Evolutionary conservation across 2,113 vertebrate species (phyloP).

Genomic region (Empidonax alnorum): DNA sequence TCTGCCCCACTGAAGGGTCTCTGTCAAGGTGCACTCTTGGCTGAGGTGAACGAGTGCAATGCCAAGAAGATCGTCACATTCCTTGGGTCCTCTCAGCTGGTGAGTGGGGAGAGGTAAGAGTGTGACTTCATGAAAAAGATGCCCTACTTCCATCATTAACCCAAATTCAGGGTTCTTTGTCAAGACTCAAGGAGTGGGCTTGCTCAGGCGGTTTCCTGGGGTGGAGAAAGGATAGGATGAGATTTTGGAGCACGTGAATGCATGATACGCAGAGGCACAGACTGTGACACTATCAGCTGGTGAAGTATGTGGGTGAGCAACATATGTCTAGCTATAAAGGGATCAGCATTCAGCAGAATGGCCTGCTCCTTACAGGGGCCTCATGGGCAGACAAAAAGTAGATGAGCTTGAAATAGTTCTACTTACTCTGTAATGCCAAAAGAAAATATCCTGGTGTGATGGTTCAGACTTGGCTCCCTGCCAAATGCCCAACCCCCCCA

Average conservation of each 20-base stretch:
- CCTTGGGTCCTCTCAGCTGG: neutral
- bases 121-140: neutral
- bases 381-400: neutral
- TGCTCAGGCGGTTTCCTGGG: neutral
- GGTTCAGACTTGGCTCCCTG: no score
- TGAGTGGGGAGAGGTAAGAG: neutral
- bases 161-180: neutral
- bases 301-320: slow-evolving; percentile 44
- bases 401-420: neutral
- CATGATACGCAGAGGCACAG: slow-evolving; percentile 27
- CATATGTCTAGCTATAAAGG: slow-evolving; percentile 36
- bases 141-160: neutral
- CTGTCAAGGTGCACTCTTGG: neutral
- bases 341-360: neutral
- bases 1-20: neutral
- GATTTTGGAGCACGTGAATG: slow-evolving; percentile 13
- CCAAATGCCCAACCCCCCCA: no score
- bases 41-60: neutral
- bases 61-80: neutral
- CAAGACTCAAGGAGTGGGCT: neutral
- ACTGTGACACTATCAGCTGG: slow-evolving; percentile 45
- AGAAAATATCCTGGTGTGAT: neutral
- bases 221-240: neutral
- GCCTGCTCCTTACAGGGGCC: neutral
- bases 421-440: neutral